These are phyloP conservation scores for Lagopus muta DNA, from an alignment of 2,113 vertebrate genomes.

Conservation along the genomic window DNA sequence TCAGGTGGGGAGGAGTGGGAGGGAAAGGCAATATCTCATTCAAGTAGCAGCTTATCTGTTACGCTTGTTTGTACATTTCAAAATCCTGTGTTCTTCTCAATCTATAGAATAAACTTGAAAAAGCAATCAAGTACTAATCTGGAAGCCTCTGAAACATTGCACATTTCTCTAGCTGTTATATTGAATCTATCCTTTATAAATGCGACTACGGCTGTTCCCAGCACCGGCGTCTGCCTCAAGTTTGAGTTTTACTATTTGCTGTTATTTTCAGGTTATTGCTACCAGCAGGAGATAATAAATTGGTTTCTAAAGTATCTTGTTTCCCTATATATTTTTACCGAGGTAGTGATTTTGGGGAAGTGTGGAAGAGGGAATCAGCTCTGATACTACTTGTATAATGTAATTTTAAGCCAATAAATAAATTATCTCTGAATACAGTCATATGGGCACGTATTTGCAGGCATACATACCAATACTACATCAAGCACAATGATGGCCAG, in stretches of 20 bases:
- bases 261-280: slow-evolving; percentile 66
- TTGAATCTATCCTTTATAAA: slow-evolving; percentile 53
- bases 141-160: slow-evolving; percentile 10
- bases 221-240: slow-evolving; percentile 40
- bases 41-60: slow-evolving; percentile 40
- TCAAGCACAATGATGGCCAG: not conserved
- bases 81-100: slow-evolving; percentile 33
- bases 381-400: slow-evolving; percentile 49
- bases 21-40: not conserved
- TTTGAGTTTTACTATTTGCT: slow-evolving; percentile 59
- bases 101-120: slow-evolving; percentile 28
- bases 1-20: not conserved
- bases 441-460: not conserved
- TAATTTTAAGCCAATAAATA: slow-evolving; percentile 65
- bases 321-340: slow-evolving; percentile 54
- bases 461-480: not conserved
- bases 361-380: slow-evolving; percentile 1
- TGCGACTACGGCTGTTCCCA: slow-evolving; percentile 31
- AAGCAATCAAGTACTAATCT: slow-evolving; percentile 65
- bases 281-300: slow-evolving; percentile 64
- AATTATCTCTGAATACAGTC: slow-evolving; percentile 48
- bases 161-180: slow-evolving; percentile 40
- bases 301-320: slow-evolving; percentile 55
- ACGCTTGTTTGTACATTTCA: not conserved
- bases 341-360: slow-evolving; percentile 22